Evolutionary conservation across 2,888 invertebrate species (phyloP).

Genomic region (Diarsia brunnea): DNA sequence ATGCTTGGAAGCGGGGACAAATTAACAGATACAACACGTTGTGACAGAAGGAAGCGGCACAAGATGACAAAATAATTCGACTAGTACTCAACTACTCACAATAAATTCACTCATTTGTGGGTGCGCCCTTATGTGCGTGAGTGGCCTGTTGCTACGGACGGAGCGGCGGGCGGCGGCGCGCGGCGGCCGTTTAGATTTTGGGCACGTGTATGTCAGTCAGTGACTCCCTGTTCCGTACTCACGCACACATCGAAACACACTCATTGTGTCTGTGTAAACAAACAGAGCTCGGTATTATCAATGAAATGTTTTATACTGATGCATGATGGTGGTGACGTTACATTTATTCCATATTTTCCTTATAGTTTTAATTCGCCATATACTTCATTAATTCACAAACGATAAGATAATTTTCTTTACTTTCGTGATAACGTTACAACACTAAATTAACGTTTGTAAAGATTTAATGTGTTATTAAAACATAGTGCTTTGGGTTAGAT

Average conservation of each 20-base stretch:
- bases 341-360: neutral
- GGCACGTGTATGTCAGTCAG: constrained; percentile 26
- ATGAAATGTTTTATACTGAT: constrained; percentile 31
- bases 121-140: constrained; percentile 5
- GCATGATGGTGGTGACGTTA: neutral
- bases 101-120: constrained; percentile 18
- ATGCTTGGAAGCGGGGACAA: constrained; percentile 20
- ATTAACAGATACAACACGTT: constrained; percentile 44
- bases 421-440: constrained; percentile 11
- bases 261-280: constrained; percentile 7
- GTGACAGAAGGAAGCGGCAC: constrained; percentile 16
- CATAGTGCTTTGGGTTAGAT: constrained; percentile 35
- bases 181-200: constrained; percentile 4
- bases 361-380: constrained; percentile 11
- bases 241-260: constrained; percentile 3
- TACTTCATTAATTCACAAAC: constrained; percentile 4
- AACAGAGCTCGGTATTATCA: constrained; percentile 32
- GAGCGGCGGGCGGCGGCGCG: no score
- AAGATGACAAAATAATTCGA: constrained; percentile 36
- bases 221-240: constrained; percentile 13
- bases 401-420: constrained; percentile 35
- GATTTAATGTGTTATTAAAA: constrained; percentile 39
- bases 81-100: neutral
- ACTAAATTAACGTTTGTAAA: constrained; percentile 32
- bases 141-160: constrained; percentile 22